Conservation (phyloP, 2,797 vertebrate genomes). For the Amphiprion clarkii region DNA sequence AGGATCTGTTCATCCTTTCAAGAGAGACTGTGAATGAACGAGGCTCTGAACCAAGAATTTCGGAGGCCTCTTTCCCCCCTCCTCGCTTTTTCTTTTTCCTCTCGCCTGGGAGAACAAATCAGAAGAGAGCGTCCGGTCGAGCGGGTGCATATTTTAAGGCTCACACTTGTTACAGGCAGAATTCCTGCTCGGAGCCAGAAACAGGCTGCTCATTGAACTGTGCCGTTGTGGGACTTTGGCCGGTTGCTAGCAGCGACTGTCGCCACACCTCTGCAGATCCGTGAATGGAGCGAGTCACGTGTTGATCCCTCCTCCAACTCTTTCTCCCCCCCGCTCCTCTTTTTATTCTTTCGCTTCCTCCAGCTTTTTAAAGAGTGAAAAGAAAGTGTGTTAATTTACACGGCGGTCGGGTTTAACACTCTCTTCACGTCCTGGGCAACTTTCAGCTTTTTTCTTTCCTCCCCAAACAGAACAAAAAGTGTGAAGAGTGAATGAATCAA, state of each 20-base stretch:
- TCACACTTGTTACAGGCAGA: conserved; percentile 28
- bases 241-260: conserved; percentile 73
- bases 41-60: background rate
- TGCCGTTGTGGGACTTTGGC: conserved; percentile 58
- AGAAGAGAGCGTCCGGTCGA: conserved; percentile 38
- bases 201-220: conserved; percentile 77
- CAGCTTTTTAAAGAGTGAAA: conserved; percentile 23
- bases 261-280: conserved; percentile 70
- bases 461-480: conserved; percentile 42
- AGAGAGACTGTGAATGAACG: conserved; percentile 25
- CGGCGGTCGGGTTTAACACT: conserved; percentile 61
- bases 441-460: conserved; percentile 28
- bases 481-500: conserved; percentile 49
- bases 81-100: background rate
- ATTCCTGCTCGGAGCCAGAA: conserved; percentile 68
- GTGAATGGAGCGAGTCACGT: conserved; percentile 75
- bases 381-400: conserved; percentile 63
- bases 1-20: background rate
- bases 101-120: conserved; percentile 39
- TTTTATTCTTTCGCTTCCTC: conserved; percentile 5
- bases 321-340: conserved; percentile 2
- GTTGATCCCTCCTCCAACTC: conserved; percentile 26
- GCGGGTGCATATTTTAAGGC: conserved; percentile 58
- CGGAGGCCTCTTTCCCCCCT: background rate
- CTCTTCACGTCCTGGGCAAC: conserved; percentile 63